Conservation (phyloP, 2,113 vertebrate genomes). For the Cavia aperea region DNA sequence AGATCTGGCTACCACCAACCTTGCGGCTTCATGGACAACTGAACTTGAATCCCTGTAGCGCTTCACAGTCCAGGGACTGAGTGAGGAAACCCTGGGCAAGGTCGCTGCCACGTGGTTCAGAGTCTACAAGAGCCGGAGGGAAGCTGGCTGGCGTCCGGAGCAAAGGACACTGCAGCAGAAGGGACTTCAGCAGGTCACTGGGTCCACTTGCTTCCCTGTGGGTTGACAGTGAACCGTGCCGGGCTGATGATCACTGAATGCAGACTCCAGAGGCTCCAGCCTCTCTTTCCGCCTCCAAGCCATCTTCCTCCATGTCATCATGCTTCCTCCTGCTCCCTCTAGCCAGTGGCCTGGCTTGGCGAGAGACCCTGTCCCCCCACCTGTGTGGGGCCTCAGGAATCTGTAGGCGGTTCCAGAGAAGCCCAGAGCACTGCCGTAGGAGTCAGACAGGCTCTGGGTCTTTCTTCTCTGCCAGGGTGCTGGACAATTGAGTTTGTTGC, state of each 20-base stretch:
- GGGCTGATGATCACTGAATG: neutral
- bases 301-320: neutral
- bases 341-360: neutral
- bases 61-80: neutral
- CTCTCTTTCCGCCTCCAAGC: neutral
- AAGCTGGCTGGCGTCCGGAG: conserved; percentile 24
- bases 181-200: conserved; percentile 8
- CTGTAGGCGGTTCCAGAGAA: neutral
- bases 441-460: neutral
- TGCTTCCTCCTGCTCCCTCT: neutral
- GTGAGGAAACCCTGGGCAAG: conserved; percentile 8
- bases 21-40: neutral
- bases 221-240: neutral
- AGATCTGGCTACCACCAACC: neutral
- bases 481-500: neutral
- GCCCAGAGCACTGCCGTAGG: neutral
- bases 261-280: neutral
- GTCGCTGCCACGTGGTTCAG: neutral
- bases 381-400: neutral
- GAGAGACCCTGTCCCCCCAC: neutral
- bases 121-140: conserved; percentile 29
- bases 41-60: neutral
- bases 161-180: conserved; percentile 25
- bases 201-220: neutral
- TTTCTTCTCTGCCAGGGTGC: neutral